phyloP scores from a whole-genome alignment of 2,888 invertebrate genomes.

The Drosophila mimica region DNA sequence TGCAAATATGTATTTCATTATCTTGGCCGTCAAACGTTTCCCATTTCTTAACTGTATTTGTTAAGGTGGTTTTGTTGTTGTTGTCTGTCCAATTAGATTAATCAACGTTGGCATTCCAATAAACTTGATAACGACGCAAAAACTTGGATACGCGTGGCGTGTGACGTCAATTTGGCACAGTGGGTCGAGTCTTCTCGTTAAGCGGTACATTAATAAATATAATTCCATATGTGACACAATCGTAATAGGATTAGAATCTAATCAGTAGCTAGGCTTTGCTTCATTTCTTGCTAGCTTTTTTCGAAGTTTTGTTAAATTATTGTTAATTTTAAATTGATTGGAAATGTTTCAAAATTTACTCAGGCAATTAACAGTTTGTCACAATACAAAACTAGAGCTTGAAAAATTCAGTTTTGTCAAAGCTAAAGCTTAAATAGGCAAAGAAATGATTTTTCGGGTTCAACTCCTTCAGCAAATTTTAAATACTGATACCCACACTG shows the following conservation, averaged over 20 bases:
- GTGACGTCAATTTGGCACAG: slow-evolving; percentile 54
- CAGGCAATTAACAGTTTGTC: not conserved
- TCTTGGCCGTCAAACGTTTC: not conserved
- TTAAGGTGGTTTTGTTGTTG: slow-evolving; percentile 8
- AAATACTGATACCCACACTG: slow-evolving; percentile 20
- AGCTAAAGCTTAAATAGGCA: not conserved
- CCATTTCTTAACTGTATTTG: not conserved
- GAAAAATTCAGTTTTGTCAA: not conserved
- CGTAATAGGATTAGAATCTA: not conserved
- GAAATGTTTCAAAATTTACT: not conserved
- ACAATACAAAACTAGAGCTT: not conserved
- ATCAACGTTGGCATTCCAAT: slow-evolving; percentile 33
- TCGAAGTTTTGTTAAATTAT: not conserved
- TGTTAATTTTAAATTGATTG: not conserved
- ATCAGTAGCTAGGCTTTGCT: not conserved
- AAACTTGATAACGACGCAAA: slow-evolving; percentile 43
- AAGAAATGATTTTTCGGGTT: not conserved
- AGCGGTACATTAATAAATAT: not conserved
- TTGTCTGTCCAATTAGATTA: slow-evolving; percentile 25
- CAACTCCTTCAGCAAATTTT: not conserved
- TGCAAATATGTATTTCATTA: not conserved
- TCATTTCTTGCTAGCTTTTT: not conserved
- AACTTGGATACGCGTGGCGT: slow-evolving; percentile 41
- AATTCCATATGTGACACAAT: not conserved
- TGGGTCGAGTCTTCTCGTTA: slow-evolving; percentile 9